A percentile compares a stretch with the other conserved stretches of the same genome.
These are phyloP conservation scores for Drosophila rellima DNA, from an alignment of 2,888 invertebrate genomes.

Conservation along the genomic window DNA sequence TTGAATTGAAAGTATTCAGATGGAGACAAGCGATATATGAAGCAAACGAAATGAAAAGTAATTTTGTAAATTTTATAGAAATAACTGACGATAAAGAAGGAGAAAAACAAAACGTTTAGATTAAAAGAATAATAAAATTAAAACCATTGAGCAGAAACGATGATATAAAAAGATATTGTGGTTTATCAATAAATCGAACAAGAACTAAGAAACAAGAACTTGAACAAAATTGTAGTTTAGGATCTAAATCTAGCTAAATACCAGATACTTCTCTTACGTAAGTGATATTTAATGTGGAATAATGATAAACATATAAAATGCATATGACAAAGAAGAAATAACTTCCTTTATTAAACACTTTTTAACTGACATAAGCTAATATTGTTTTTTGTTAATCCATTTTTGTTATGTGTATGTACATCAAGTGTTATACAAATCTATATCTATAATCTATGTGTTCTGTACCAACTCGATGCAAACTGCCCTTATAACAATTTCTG, in stretches of 20 bases:
- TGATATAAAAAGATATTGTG: conserved; percentile 27
- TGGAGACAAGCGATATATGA: conserved; percentile 15
- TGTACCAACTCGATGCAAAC: conserved; percentile 38
- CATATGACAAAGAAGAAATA: conserved; percentile 36
- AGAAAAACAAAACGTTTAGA: conserved; percentile 57
- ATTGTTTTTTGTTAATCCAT: conserved; percentile 57
- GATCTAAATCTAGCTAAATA: conserved; percentile 65
- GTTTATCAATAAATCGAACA: conserved; percentile 61
- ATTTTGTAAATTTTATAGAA: conserved; percentile 84
- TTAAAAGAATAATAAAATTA: conserved; percentile 40
- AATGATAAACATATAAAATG: conserved; percentile 40
- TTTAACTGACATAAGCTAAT: conserved; percentile 38
- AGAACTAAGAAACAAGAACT: conserved; percentile 43
- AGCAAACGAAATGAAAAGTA: conserved; percentile 66
- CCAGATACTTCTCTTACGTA: conserved; percentile 74
- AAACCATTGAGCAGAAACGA: conserved; percentile 32
- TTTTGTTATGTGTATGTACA: conserved; percentile 50
- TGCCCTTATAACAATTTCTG: conserved; percentile 67
- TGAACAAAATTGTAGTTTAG: conserved; percentile 75
- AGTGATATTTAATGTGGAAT: conserved; percentile 77
- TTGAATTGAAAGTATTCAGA: conserved; percentile 34
- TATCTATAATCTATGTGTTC: conserved; percentile 46
- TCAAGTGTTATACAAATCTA: conserved; percentile 35
- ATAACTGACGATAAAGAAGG: conserved; percentile 60
- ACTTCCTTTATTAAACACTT: conserved; percentile 19